Evolutionary conservation across 2,888 invertebrate species (phyloP), one percentile per base, ranked within the genome.

Genomic region (Drosophila infuscata): DNA sequence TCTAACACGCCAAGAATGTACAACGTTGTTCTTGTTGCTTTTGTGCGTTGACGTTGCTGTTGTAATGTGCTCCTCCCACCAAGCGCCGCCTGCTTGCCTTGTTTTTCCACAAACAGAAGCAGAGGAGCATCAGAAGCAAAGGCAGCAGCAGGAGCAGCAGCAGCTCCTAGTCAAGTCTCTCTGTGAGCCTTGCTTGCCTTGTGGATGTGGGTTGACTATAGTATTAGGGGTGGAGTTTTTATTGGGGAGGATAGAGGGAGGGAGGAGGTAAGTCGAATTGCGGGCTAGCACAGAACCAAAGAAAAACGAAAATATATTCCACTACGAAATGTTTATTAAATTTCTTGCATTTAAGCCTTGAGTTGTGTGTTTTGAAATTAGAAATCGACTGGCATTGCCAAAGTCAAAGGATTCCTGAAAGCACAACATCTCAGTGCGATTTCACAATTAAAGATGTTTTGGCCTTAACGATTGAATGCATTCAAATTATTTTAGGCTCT

Each of bases 1-100:
- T 85, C 85, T 89, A 89, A 89, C 85, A 85, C 88, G 88, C 89
- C 83, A 85, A 89, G 89, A 85, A 85, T 85, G 75, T 89, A 71
- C 74, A 76, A 70, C 83, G 89, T 81, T 81, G 79, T 82, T 81
- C 70, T 75, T 83, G 83, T 78, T 86, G 81, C 54, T 65, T n/a
- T 54, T 36, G 64, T 25, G 1, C 17, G n/a, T 65, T 51, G 67
- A 20, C 32, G 36, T 66, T 83, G 82, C 74, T 83, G 82, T 72
- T 82, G 83, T 86, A 83, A 84, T 88, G 69, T 81, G 89, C 83
- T 81, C 57, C 79, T 71, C 79, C 60, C 54, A 56, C 73, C 84
- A 51, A 49, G 46, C 61, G 30, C 79, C 63, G 63, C 74, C 86
- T 70, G 64, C 43, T 62, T 70, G 54, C 70, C 84, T 88, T 88